phyloP scores from a whole-genome alignment of 2,797 vertebrate genomes.

The Sandelia bainsii region DNA sequence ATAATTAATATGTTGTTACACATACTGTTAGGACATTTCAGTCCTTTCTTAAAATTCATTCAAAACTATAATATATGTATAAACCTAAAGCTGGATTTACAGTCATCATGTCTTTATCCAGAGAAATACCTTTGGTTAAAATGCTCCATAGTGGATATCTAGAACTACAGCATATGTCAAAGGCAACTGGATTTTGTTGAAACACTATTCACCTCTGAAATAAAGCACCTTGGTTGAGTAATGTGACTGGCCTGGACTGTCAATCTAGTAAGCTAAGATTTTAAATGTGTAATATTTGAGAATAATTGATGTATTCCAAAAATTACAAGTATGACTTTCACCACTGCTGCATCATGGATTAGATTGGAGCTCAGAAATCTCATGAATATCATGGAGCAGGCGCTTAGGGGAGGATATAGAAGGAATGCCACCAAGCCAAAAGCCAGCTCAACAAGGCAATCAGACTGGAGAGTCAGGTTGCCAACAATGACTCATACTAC shows the following conservation, averaged over 20 bases:
- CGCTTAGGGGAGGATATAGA: constrained; percentile 59
- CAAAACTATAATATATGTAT: not conserved
- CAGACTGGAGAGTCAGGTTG: constrained; percentile 65
- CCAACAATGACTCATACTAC: constrained; percentile 74
- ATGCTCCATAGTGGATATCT: not conserved
- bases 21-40: not conserved
- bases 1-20: not conserved
- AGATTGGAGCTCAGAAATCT: constrained; percentile 43
- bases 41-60: not conserved
- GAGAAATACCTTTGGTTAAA: not conserved
- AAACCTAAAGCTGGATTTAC: not conserved
- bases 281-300: not conserved
- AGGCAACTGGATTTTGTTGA: not conserved
- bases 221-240: not conserved
- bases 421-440: constrained; percentile 66
- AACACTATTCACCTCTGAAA: not conserved
- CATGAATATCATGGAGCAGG: constrained; percentile 59
- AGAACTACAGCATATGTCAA: not conserved
- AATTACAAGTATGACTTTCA: constrained; percentile 19
- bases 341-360: constrained; percentile 27
- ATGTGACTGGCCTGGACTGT: not conserved
- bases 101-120: not conserved
- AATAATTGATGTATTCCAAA: constrained; percentile 8
- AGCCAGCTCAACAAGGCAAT: constrained; percentile 75
- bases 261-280: not conserved